phyloP scores from a whole-genome alignment of 30 jellyfish, hydroid and myxozoan species.

The Mastigias papua region DNA sequence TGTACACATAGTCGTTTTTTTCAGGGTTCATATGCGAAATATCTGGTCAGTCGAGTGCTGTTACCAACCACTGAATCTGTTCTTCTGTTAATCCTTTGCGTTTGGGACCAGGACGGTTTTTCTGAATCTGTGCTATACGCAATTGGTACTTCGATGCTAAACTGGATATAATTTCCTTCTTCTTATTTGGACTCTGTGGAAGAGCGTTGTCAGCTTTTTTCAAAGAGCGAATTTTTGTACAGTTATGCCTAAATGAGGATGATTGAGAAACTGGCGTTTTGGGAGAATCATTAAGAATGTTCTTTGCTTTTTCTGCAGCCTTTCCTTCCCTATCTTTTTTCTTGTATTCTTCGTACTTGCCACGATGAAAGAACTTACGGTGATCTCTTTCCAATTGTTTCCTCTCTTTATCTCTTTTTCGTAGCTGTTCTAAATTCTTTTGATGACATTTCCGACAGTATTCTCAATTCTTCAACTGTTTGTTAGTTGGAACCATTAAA shows the following conservation, averaged over 20 bases:
- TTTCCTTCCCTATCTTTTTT: background rate
- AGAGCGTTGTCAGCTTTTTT: too few relatives aligned
- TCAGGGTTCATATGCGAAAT: constrained; percentile 24
- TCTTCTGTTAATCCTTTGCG: background rate
- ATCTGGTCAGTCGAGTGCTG: too few relatives aligned
- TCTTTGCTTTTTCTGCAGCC: too few relatives aligned
- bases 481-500: too few relatives aligned
- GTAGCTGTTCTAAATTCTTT: background rate
- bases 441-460: background rate
- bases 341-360: background rate
- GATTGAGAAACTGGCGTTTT: background rate
- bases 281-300: background rate
- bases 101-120: constrained; percentile 11
- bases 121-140: too few relatives aligned
- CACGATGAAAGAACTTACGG: background rate
- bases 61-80: too few relatives aligned
- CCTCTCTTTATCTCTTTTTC: background rate
- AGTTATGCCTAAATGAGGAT: constrained; percentile 17
- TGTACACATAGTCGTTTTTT: constrained; percentile 1
- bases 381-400: too few relatives aligned
- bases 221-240: constrained; percentile 56
- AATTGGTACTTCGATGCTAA: too few relatives aligned
- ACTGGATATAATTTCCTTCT: too few relatives aligned
- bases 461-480: background rate
- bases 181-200: too few relatives aligned